Evolutionary conservation across 2,888 invertebrate species (phyloP).

Genomic region (Acanthosepion esculentum): DNA sequence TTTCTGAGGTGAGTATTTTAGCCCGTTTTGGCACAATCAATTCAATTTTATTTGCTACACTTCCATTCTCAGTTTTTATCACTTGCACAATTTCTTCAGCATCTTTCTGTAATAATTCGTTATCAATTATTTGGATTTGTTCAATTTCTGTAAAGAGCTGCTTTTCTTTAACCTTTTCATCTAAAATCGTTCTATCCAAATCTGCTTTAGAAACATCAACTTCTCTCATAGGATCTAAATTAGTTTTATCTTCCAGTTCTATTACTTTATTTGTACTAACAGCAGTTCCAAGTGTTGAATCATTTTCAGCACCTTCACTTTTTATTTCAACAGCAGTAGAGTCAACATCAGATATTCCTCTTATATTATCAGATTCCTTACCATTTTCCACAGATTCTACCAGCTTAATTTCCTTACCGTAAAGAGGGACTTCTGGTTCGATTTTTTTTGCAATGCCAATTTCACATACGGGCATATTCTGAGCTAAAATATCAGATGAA

Average conservation of each 20-base stretch:
- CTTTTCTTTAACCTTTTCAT: constrained; percentile 23
- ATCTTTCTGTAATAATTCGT: constrained; percentile 36
- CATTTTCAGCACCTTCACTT: constrained; percentile 4
- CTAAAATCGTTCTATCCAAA: background rate
- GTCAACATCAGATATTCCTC: background rate
- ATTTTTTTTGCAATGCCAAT: constrained; percentile 38
- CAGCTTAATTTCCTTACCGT: background rate
- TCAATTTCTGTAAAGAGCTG: background rate
- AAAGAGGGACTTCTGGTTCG: background rate
- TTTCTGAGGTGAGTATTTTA: background rate
- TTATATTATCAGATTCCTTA: background rate
- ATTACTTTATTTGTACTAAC: constrained; percentile 15
- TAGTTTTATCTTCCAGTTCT: background rate
- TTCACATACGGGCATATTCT: background rate
- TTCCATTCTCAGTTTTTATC: constrained; percentile 36
- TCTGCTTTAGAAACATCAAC: background rate
- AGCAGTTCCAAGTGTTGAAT: constrained; percentile 38
- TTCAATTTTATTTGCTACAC: background rate
- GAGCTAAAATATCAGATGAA: background rate
- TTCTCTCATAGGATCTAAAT: background rate
- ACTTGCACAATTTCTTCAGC: constrained; percentile 38
- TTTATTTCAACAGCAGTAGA: constrained; percentile 43
- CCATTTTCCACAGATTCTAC: background rate
- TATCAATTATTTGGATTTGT: background rate
- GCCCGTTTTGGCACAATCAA: background rate